Evolutionary conservation across 30 jellyfish, hydroid and myxozoan genomes (phyloP), one percentile per base, ranked within the genome.

Genomic region (Mastigias papua): DNA sequence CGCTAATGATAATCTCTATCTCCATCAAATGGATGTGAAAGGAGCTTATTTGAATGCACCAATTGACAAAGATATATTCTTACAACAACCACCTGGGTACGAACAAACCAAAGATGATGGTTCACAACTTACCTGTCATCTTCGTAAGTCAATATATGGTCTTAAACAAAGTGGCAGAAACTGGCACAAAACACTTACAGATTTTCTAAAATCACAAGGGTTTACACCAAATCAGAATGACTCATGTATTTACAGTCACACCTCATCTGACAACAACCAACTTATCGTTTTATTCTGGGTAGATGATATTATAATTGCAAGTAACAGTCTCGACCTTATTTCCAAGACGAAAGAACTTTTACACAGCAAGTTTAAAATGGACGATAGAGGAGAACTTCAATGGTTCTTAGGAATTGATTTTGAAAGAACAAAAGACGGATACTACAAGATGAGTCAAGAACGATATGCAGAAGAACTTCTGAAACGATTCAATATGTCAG

Each of bases 11-110:
- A 57, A 58, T 2, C 34, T 79, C 28, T 31, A 79, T 22, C 2
- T 79, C 5, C 90, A 79, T 58, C 90, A 79, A 29, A 79, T 79
- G 90, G 90, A 79, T 48, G 81, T 51, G 10, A 79, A 79, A 42
- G 74, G 75, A 48, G 87, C 87, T 3, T 0, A 54, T 54, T 25
- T 54, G 23, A 54, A 76, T 76, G 86, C 90, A 61, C 90, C 84
- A 79, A 79, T 79, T 3, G 90, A 58, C 32, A 54, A 32, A 0
- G 90, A 42, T 42, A 54, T 79, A 8, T 79, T 54, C 34, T 3
- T 79, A 21, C 57, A 79, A 61, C 90, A 61, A 32, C 80, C 86
- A 2, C 57, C 17, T 11, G 81, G 90, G 17, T 79, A 58, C 64
- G 90, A 79, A 61, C 64, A 20, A 26, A 58, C 7, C 25, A 35